Base-by-base conservation (phyloP, 2,888 invertebrate species). In the Eurytoma californica region DNA sequence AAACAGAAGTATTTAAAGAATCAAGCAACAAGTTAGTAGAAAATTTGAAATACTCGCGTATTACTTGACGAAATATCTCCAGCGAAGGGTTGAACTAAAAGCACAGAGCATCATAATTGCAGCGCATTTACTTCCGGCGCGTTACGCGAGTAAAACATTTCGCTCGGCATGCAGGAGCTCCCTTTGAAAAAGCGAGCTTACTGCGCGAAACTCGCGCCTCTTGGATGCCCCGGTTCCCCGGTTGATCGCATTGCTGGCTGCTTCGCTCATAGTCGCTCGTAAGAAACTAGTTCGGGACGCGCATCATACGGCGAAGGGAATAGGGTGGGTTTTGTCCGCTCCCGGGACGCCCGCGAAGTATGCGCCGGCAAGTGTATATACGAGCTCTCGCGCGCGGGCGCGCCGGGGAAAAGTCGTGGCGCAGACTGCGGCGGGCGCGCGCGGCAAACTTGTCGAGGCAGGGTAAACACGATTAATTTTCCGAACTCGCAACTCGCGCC, bases 401-500 rank as follows among this genome's bases (percentile, higher is more conserved):
- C 24, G 24, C 24, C 39, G 39, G 39, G 39, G 7, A 39, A 39
- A 39, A 39, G 39, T 39, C 39, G 7, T 7, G 39, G 39, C 4
- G 20, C 16, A 18, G 12, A 18, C 57, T 20, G 3, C 20, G 18
- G 20, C 57, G n/a, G n/a, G 18, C 47, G 18, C 47, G 9, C 39
- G 47, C 66, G 75, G 79, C 76, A 77, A 82, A 81, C 79, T 83
- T 77, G 74, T 70, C 69, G 68, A 75, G 78, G 68, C 65, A 80
- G 74, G 76, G 78, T 81, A 82, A 83, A 83, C 82, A 80, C 80
- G 81, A 83, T 83, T 83, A 83, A 82, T 82, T 82, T 82, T 80
- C 82, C 77, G 77, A 80, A 80, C 79, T 81, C 82, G 47, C 69
- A 67, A 51, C 66, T 51, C 20, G 66, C 18, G 66, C 13, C 49